These are phyloP conservation scores for Drosophila arizonae DNA, from an alignment of 1,140 invertebrate species.

Conservation along the genomic window DNA sequence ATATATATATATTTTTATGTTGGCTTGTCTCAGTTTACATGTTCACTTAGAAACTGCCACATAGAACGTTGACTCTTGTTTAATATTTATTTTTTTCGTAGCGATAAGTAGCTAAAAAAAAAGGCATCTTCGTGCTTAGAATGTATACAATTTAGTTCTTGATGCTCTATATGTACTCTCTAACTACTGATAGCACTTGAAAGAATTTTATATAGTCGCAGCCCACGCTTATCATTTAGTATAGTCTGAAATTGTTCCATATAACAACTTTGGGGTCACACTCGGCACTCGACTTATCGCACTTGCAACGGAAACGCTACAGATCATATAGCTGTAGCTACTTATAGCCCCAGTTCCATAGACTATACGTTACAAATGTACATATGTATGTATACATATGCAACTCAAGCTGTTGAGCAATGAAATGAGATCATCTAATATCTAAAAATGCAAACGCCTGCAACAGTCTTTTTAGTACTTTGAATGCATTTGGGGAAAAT, in stretches of 20 bases:
- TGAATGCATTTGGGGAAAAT: background rate
- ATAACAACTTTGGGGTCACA: slow-evolving; percentile 54
- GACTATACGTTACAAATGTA: slow-evolving; percentile 1
- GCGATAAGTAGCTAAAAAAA: slow-evolving; percentile 45
- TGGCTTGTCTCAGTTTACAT: slow-evolving; percentile 62
- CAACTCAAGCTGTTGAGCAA: slow-evolving; percentile 7
- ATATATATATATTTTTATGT: slow-evolving; percentile 23
- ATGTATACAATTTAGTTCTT: slow-evolving; percentile 27
- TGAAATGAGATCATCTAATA: slow-evolving; percentile 46
- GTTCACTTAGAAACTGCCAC: slow-evolving; percentile 63
- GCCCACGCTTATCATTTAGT: slow-evolving; percentile 44
- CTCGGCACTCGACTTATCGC: slow-evolving; percentile 48
- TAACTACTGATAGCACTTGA: slow-evolving; percentile 21
- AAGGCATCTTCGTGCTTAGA: slow-evolving; percentile 29
- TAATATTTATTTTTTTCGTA: slow-evolving; percentile 29
- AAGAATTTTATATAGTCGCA: slow-evolving; percentile 35
- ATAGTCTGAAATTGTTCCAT: slow-evolving; percentile 33
- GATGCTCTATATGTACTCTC: slow-evolving; percentile 10
- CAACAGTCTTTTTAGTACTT: slow-evolving; percentile 11
- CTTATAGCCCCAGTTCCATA: slow-evolving; percentile 2
- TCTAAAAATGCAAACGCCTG: slow-evolving; percentile 28
- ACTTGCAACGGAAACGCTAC: slow-evolving; percentile 64
- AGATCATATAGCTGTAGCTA: slow-evolving; percentile 20
- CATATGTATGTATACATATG: background rate
- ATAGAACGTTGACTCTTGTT: slow-evolving; percentile 68